Evolutionary conservation across 2,888 invertebrate genomes (phyloP).

Genomic region (Myopa testacea): DNA sequence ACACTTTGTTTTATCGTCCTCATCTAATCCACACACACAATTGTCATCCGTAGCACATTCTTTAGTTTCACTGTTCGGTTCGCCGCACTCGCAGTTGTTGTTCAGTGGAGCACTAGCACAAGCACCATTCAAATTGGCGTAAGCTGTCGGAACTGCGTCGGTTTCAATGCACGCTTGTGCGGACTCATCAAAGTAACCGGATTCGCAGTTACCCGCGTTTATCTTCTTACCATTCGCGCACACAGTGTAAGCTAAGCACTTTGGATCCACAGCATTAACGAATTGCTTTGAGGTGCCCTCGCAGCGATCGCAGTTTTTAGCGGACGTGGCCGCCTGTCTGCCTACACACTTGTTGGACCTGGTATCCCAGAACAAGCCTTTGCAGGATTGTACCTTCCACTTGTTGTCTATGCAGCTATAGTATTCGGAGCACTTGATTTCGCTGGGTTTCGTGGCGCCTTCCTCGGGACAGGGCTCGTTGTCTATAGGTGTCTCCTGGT

Average conservation of each 20-base stretch:
- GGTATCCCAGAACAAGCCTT: constrained; percentile 41
- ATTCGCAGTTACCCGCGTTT: constrained; percentile 36
- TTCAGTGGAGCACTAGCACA: constrained; percentile 23
- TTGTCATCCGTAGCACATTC: background rate
- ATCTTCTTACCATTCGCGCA: constrained; percentile 43
- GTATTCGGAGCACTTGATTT: constrained; percentile 43
- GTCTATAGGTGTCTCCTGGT: background rate
- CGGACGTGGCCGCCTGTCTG: constrained; percentile 44
- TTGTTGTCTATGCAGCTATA: constrained; percentile 41
- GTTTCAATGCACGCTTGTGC: constrained; percentile 39
- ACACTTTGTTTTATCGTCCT: background rate
- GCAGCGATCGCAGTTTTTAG: constrained; percentile 51
- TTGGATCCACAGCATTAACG: constrained; percentile 49
- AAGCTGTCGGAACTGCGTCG: background rate
- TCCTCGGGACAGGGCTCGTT: background rate
- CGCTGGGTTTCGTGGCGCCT: constrained; percentile 21
- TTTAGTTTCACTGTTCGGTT: background rate
- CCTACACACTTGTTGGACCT: constrained; percentile 34
- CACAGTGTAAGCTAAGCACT: constrained; percentile 43
- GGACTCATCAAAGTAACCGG: constrained; percentile 44
- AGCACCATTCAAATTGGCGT: constrained; percentile 25
- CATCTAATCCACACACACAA: background rate
- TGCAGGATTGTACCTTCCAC: constrained; percentile 39
- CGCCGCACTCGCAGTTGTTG: background rate
- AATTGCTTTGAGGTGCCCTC: constrained; percentile 46